Evolutionary conservation across 2,797 vertebrate genomes (phyloP).

Genomic region (Mormyrops attenuatus): DNA sequence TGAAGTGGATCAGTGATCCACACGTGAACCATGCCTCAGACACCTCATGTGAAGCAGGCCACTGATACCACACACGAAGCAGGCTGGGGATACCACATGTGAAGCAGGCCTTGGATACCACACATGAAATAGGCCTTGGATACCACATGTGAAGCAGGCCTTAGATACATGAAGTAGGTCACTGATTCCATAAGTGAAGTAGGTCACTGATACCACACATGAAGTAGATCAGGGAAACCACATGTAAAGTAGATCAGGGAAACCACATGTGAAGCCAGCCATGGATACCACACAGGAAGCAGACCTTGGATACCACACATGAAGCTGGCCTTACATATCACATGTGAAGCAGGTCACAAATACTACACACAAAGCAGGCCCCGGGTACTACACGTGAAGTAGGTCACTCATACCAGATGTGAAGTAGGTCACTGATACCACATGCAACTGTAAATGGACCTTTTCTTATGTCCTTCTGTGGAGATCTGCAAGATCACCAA

Average conservation of each 20-base stretch:
- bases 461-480: background rate
- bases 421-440: background rate
- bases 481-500: background rate
- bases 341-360: background rate
- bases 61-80: background rate
- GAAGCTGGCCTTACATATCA: background rate
- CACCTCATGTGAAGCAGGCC: background rate
- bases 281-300: background rate
- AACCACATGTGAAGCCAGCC: background rate
- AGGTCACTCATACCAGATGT: too few species aligned
- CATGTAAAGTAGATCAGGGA: background rate
- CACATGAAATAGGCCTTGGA: background rate
- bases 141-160: background rate
- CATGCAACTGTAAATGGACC: background rate
- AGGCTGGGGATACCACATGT: background rate
- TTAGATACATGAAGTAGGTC: background rate
- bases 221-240: background rate
- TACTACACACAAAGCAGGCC: background rate
- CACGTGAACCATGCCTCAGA: background rate
- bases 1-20: too few species aligned
- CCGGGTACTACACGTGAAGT: background rate
- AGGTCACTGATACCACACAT: background rate
- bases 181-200: background rate
- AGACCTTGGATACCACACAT: background rate
- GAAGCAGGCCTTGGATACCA: background rate